phyloP scores from a whole-genome alignment of 2,888 invertebrate genomes.

The Papilio demoleus region DNA sequence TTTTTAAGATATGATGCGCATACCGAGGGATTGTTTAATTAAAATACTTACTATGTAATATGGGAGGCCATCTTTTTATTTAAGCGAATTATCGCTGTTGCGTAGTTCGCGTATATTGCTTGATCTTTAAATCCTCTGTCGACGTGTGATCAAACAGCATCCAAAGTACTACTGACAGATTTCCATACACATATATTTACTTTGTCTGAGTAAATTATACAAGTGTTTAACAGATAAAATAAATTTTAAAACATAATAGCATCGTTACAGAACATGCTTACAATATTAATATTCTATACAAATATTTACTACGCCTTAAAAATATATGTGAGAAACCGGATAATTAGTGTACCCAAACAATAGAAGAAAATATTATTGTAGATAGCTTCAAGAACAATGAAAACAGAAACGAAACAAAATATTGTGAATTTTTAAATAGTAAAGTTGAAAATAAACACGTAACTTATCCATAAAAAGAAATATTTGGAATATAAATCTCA shows the following conservation, averaged over 20 bases:
- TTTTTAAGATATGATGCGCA: conserved; percentile 14
- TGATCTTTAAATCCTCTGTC: conserved; percentile 8
- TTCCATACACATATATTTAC: background rate
- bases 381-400: conserved; percentile 19
- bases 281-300: too few relatives aligned
- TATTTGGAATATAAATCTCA: background rate
- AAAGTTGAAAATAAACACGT: conserved; percentile 6
- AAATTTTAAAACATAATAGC: too few relatives aligned
- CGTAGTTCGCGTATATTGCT: background rate
- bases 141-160: conserved; percentile 1
- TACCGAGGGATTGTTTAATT: background rate
- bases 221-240: too few relatives aligned
- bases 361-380: conserved; percentile 21
- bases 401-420: conserved; percentile 17
- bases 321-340: background rate
- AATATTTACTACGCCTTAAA: background rate
- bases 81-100: background rate
- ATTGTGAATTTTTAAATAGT: conserved; percentile 13
- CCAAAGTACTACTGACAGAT: background rate
- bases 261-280: too few relatives aligned
- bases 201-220: background rate
- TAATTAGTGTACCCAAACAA: conserved; percentile 14
- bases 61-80: background rate
- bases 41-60: background rate
- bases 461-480: background rate